Percentiles rank a stretch among this genome's conserved stretches.
phyloP scores from a whole-genome alignment of 2,797 vertebrate species.

The Momotus momota region DNA sequence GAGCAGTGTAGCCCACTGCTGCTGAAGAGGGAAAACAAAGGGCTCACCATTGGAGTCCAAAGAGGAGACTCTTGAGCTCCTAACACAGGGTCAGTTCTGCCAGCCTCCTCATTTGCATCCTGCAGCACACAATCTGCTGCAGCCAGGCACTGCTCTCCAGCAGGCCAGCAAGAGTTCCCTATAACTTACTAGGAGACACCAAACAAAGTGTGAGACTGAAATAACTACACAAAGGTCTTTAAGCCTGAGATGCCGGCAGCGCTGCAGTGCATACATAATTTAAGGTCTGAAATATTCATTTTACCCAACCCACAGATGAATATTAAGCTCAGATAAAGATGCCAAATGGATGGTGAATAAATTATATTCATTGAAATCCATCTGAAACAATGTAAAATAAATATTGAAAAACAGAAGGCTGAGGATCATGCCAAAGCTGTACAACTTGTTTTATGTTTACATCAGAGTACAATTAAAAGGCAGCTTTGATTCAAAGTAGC shows the following conservation, averaged over 20 bases:
- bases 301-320: not conserved
- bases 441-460: not conserved
- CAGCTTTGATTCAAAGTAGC: not conserved
- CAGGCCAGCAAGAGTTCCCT: not conserved
- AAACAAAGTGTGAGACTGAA: not conserved
- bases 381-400: constrained; percentile 12
- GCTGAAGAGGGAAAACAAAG: not conserved
- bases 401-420: not conserved
- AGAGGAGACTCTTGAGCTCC: not conserved
- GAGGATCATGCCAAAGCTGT: not conserved
- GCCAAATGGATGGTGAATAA: constrained; percentile 13
- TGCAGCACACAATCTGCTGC: rapidly evolving
- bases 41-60: rapidly evolving
- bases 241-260: not conserved
- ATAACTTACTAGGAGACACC: not conserved
- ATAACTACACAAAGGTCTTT: not conserved
- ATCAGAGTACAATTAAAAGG: not conserved
- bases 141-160: not conserved
- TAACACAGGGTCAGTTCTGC: not conserved
- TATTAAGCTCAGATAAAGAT: constrained; percentile 4
- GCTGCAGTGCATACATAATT: not conserved
- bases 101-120: not conserved
- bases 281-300: constrained; percentile 21
- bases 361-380: not conserved
- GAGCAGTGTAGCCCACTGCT: not conserved